Evolutionary conservation across 2,888 invertebrate species (phyloP), one percentile per base, ranked within the genome.

Genomic region (Vanessa cardui): DNA sequence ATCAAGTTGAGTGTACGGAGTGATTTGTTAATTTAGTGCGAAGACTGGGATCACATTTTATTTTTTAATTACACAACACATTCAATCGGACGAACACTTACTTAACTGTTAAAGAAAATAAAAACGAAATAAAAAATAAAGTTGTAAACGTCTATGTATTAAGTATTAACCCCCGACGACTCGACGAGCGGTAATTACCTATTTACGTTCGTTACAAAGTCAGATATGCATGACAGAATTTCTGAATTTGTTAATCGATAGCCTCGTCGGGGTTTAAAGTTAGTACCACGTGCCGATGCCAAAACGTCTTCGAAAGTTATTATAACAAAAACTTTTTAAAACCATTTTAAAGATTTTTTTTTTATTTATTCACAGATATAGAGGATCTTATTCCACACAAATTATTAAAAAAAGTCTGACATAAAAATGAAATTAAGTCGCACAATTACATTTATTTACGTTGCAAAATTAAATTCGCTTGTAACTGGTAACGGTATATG

Each of bases 131-230:
- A 21, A 15, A 58, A 67, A 62, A 64, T 61, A 62, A 69, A 15
- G 44, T 58, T 52, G 46, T 44, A 56, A 61, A 71, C 61, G 68
- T 52, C 45, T 66, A 69, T 58, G 47, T 39, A 54, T 54, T 21
- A 26, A 54, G 8, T 54, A 54, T 54, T 61, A 69, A 69, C 64
- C 69, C 69, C 64, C 64, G 69, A 69, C 66, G 71, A 64, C 47
- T 58, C 33, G 49, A 50, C 56, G 31, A 44, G 16, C 33, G 45
- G 31, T 7, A 26, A 52, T 20, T 52, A 26, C 26, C 50, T 52
- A 16, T 12, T 39, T 26, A 59, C 20, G 45, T 60, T 46, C 26
- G 21, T 49, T 18, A 47, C 26, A 49, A 54, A 45, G 52, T 52
- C 44, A 49, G n/a, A 26, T 6, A 62, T 49, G 8, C 21, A 16